A percentile compares a stretch with the other conserved stretches of the same genome.
Evolutionary conservation across 1,140 invertebrate species (phyloP).

Genomic region (Heliothis subflexa): DNA sequence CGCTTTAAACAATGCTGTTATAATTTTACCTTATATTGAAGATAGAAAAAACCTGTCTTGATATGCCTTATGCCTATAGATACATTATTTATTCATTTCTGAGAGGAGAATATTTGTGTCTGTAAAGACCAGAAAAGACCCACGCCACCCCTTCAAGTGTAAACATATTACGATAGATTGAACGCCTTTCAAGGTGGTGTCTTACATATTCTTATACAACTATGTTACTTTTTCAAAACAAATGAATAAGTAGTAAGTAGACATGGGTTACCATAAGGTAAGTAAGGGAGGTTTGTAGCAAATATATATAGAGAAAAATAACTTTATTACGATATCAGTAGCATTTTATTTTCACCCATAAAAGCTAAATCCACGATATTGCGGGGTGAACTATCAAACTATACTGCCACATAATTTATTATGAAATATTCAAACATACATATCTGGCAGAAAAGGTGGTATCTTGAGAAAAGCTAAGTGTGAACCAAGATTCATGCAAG

Average conservation of each 20-base stretch:
- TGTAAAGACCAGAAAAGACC: not conserved
- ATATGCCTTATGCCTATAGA: no score
- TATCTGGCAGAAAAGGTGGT: constrained; percentile 15
- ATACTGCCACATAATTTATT: constrained; percentile 29
- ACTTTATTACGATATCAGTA: not conserved
- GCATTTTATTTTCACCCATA: constrained; percentile 22
- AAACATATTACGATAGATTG: constrained; percentile 2
- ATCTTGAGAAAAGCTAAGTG: constrained; percentile 36
- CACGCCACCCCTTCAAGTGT: no score
- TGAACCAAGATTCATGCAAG: constrained; percentile 56
- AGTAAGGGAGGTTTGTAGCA: not conserved
- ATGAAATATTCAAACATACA: constrained; percentile 43
- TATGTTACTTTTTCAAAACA: not conserved
- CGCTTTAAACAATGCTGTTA: constrained; percentile 44
- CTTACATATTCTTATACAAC: no score
- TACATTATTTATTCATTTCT: no score
- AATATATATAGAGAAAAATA: constrained; percentile 4
- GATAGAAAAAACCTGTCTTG: not conserved
- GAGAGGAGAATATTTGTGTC: not conserved
- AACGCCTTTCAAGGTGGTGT: not conserved
- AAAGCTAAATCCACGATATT: constrained; percentile 15
- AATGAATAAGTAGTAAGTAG: not conserved
- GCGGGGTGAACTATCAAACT: constrained; percentile 25
- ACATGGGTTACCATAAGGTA: not conserved
- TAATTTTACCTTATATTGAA: constrained; percentile 2